Evolutionary conservation across 2,888 invertebrate genomes (phyloP), one percentile per base, ranked within the genome.

Genomic region (Augochlorella aurata): DNA sequence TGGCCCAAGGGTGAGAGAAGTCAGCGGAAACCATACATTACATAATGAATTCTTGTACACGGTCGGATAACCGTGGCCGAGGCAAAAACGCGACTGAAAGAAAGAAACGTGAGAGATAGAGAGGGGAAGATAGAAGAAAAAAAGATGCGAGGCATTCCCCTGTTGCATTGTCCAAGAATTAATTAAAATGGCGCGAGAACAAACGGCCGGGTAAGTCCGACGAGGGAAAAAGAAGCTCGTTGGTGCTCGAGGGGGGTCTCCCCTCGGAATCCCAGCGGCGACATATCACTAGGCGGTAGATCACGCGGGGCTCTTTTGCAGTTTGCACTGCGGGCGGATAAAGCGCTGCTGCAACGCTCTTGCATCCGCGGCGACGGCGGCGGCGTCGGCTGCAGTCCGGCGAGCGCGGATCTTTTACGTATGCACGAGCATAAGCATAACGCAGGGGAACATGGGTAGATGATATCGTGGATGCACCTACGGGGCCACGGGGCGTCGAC

Each of bases 381-480:
- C 58, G 24, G 21, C 74, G 50, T 70, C 66, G 75, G 81, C 83
- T 81, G 83, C 83, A 77, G 79, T 61, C 76, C 72, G 71, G 81
- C 67, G 38, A 38, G 83, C 81, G 63, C 63, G 63, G 63, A 83
- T 78, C 80, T 84, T 87, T 91, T 90, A 90, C 88, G 89, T 90
- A 92, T 92, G 90, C 91, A 88, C 81, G 83, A 79, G 90, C 90
- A 92, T 91, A 91, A 92, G 91, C 92, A 92, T 91, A 92, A 92
- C 90, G 91, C 90, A 89, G 88, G 89, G 90, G 88, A 92, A 93
- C 92, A 93, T 91, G 90, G 90, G 92, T 92, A 93, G 93, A 93
- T 93, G 90, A 92, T 93, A 93, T 93, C 92, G 90, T 87, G 89
- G 89, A 90, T 93, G 91, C 92, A 93, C 91, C 92, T 91, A 90